Evolutionary conservation across 2,888 invertebrate genomes (phyloP).

Genomic region (Agelastica alni): DNA sequence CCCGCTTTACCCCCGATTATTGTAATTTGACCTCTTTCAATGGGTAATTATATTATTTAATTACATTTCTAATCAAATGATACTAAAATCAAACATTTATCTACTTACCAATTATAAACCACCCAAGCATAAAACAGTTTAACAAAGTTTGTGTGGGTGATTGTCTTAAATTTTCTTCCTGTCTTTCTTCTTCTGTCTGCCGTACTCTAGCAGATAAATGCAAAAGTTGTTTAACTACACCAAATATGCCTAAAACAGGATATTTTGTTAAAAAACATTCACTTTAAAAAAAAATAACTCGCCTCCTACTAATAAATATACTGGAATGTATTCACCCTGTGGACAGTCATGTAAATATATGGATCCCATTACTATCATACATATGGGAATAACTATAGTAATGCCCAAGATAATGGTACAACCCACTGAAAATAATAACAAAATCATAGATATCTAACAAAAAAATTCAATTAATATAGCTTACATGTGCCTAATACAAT

Average conservation of each 20-base stretch:
- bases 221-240: slow-evolving; percentile 66
- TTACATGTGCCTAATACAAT: slow-evolving; percentile 67
- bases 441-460: neutral
- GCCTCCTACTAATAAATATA: slow-evolving; percentile 70
- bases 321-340: slow-evolving; percentile 68
- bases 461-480: slow-evolving; percentile 40
- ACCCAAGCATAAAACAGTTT: slow-evolving; percentile 68
- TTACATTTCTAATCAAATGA: too few relatives aligned
- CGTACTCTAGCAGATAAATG: slow-evolving; percentile 62
- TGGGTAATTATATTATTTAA: too few relatives aligned
- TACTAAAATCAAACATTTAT: too few relatives aligned
- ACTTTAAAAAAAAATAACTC: slow-evolving; percentile 32
- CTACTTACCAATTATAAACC: slow-evolving; percentile 69
- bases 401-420: slow-evolving; percentile 67
- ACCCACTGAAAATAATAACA: slow-evolving; percentile 59
- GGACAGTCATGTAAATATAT: slow-evolving; percentile 68
- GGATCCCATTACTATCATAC: slow-evolving; percentile 70
- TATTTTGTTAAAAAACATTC: neutral
- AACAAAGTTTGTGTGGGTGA: slow-evolving; percentile 62
- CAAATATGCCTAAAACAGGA: slow-evolving; percentile 60
- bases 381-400: slow-evolving; percentile 67
- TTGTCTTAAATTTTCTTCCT: slow-evolving; percentile 60
- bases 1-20: too few relatives aligned
- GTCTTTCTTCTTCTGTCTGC: slow-evolving; percentile 60
- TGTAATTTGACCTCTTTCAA: too few relatives aligned